Base-by-base conservation (phyloP, 2,113 vertebrate species). In the Xenopus laevis region DNA sequence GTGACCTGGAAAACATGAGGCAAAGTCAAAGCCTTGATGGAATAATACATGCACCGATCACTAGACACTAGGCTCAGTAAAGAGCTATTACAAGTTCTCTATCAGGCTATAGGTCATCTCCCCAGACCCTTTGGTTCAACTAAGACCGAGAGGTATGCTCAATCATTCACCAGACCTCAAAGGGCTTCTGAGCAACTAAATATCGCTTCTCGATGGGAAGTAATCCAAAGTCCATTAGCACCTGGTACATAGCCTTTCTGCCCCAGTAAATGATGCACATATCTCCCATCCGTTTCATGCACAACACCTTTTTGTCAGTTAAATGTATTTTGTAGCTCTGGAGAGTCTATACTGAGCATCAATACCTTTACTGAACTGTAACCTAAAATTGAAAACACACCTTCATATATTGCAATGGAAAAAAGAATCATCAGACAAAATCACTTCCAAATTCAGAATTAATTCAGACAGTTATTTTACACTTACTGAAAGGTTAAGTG, bases 121-220 rank as follows among this genome's bases (percentile, higher is more conserved):
- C 47, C 33, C 33, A 40, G 33, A 40, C 33, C 33, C 33, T 40
- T 40, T 40, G 33, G 33, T 40, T 40, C 6, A 6, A 40, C 33
- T 5, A 40, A 40, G 33, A 40, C 33, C 1, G 33, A 5, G 15
- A 50, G 47, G 47, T 16, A 50, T 9, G 47, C 47, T 50, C 47
- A 13, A 84, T 85, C 80, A 84, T 84, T 40, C 33, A 3, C 33
- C 33, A 79, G 78, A 81, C 83, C 79, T 85, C 86, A 74, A 27
- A 27, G 83, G 80, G 81, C 81, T 78, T 81, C 82, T 78, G 76
- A 79, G 80, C 81, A 82, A 79, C 80, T 81, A 46, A 57, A 75
- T 82, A 78, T 81, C 82, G 75, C 74, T 77, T 83, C 83, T 69
- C 73, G 64, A 69, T 66, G 73, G 63, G 73, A 76, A 76, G 66